A percentile compares a stretch with the other conserved stretches of the same genome.
Conservation (phyloP, 2,113 vertebrate species). For the Notiomystis cincta region DNA sequence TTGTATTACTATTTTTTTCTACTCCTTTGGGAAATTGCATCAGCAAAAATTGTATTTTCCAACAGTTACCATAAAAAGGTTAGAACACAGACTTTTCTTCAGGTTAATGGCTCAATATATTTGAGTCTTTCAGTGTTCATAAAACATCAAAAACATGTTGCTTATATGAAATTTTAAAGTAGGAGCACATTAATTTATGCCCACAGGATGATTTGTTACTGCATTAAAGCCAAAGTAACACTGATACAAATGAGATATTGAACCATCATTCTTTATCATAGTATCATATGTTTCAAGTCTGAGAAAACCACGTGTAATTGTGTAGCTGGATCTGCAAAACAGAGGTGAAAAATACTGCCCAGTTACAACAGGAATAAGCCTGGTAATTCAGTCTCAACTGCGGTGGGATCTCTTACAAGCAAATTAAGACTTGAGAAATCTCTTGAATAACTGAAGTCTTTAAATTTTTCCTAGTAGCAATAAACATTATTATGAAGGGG, state of each 20-base stretch:
- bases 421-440: background rate
- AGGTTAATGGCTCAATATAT: background rate
- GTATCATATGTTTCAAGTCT: background rate
- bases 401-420: background rate
- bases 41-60: background rate
- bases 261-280: background rate
- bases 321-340: background rate
- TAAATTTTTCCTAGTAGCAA: background rate
- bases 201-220: background rate
- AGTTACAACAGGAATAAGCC: background rate
- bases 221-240: background rate
- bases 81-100: background rate
- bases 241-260: background rate
- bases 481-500: background rate
- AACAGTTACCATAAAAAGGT: background rate
- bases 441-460: background rate
- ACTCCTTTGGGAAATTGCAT: background rate
- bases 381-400: background rate
- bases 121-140: background rate
- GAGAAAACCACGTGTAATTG: background rate
- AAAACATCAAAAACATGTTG: background rate
- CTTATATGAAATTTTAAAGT: background rate
- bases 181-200: background rate
- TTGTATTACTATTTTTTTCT: background rate
- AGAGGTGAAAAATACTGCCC: background rate